Evolutionary conservation across 2,888 invertebrate species (phyloP), one percentile per base, ranked within the genome.

Genomic region (Volucella zonaria): DNA sequence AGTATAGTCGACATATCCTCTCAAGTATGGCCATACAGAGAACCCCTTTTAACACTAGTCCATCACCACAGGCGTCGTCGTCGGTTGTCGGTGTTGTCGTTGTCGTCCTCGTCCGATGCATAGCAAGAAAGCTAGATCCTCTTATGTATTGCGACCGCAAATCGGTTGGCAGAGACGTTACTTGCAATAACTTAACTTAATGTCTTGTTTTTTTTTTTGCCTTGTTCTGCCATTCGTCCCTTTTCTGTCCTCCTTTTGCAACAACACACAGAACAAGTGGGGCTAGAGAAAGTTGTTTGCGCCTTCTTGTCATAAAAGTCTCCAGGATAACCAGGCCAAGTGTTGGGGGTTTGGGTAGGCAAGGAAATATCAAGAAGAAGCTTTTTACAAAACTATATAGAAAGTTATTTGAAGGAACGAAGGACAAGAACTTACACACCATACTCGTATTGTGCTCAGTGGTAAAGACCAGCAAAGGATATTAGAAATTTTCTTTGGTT

Each of bases 171-270:
- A 79, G 83, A 66, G 75, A 83, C 79, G 75, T 79, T 70, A 75
- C 83, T 79, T 75, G 83, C 78, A 83, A 83, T 83, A 83, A 83
- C 83, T 83, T 83, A 83, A 75, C 79, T 79, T 79, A 83, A 83
- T 79, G 83, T 75, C 75, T 62, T 66, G 70, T 18, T 56, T 15
- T 45, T 40, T 52, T 43, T 47, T 61, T 67, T 59, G n/a, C 15
- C 12, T 31, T 23, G 9, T 43, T 45, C n/a, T 43, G 31, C 15
- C 54, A 71, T 71, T 62, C 52, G 68, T 74, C 42, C 68, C 54
- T 74, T 61, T 82, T 71, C 56, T 62, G 18, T 12, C 43, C 15
- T 18, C 6, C 15, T 23, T 15, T 45, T 42, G 15, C 45, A 31
- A 31, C 70, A 54, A 74, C 54, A 54, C 12, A 47, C 11, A 47